Evolutionary conservation across 2,888 invertebrate species (phyloP).

Genomic region (Gortyna flavago): DNA sequence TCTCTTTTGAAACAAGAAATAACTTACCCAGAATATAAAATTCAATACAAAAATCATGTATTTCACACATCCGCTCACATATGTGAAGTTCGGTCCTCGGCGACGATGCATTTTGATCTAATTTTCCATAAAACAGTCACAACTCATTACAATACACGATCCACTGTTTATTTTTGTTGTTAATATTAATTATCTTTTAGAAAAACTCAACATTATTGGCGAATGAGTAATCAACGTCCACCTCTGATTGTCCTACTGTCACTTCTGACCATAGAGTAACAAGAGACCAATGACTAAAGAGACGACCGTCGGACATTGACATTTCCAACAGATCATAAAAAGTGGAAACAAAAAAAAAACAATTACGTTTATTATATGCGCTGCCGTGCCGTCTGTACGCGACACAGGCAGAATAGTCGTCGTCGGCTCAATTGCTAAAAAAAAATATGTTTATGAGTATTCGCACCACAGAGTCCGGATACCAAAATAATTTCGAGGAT

Average conservation of each 20-base stretch:
- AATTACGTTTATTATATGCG: too few relatives aligned
- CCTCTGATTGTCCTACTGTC: slow-evolving; percentile 58
- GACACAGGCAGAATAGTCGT: too few relatives aligned
- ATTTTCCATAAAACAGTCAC: slow-evolving; percentile 49
- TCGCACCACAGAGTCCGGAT: background rate
- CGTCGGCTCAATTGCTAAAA: too few relatives aligned
- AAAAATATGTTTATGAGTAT: background rate
- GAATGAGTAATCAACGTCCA: slow-evolving; percentile 60
- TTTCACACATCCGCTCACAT: slow-evolving; percentile 96
- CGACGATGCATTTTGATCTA: slow-evolving; percentile 90
- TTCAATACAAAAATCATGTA: slow-evolving; percentile 97
- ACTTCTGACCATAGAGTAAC: slow-evolving; percentile 40
- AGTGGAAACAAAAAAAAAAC: background rate
- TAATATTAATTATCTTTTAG: slow-evolving; percentile 37
- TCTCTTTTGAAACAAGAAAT: slow-evolving; percentile 18
- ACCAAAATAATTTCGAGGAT: background rate
- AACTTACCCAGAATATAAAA: slow-evolving; percentile 96
- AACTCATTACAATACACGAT: slow-evolving; percentile 21
- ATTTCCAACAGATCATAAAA: slow-evolving; percentile 32
- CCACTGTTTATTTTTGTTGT: slow-evolving; percentile 48
- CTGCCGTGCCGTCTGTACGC: too few relatives aligned
- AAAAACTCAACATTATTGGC: slow-evolving; percentile 58
- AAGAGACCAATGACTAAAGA: too few relatives aligned
- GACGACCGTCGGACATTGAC: slow-evolving; percentile 37
- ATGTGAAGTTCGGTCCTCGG: slow-evolving; percentile 93